A percentile compares a stretch with the other conserved stretches of the same genome.
phyloP scores from a whole-genome alignment of 2,888 invertebrate genomes.

The Ectobius pallidus region DNA sequence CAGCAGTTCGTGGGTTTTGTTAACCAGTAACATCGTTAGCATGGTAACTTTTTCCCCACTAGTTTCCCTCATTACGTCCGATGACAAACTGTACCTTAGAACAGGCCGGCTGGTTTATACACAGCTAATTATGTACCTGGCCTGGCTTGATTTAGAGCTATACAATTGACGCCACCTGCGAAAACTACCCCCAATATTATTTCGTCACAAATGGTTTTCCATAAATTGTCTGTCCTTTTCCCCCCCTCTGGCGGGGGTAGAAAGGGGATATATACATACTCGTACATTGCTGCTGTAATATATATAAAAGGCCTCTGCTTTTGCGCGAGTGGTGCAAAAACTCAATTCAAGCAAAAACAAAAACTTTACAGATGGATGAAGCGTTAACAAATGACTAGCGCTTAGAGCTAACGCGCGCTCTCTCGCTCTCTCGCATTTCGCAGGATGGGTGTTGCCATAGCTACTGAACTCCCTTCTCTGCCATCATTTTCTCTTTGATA shows the following conservation, averaged over 20 bases:
- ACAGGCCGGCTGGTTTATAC: not conserved
- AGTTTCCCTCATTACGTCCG: too few species aligned
- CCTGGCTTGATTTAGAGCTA: slow-evolving; percentile 1
- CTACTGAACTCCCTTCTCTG: slow-evolving; percentile 30
- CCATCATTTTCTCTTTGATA: slow-evolving; percentile 36
- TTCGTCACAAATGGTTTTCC: slow-evolving; percentile 31
- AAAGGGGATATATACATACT: slow-evolving; percentile 14
- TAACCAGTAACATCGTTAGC: too few species aligned
- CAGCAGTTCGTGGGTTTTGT: too few species aligned
- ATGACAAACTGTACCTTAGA: not conserved
- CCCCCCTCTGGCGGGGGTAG: slow-evolving; percentile 7
- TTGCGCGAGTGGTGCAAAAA: slow-evolving; percentile 18
- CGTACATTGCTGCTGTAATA: slow-evolving; percentile 11
- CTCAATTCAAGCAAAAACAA: slow-evolving; percentile 30
- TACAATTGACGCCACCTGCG: slow-evolving; percentile 22
- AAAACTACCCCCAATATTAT: slow-evolving; percentile 16
- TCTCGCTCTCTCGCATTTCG: slow-evolving; percentile 21
- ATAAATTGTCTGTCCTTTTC: not conserved
- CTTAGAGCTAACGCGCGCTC: slow-evolving; percentile 31
- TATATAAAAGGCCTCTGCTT: slow-evolving; percentile 16
- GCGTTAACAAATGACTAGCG: slow-evolving; percentile 43
- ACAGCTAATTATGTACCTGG: slow-evolving; percentile 19
- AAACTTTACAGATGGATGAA: slow-evolving; percentile 38
- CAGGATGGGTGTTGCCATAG: slow-evolving; percentile 33
- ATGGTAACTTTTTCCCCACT: too few species aligned